These are phyloP conservation scores for Clupea harengus DNA, from an alignment of 2,113 vertebrate species.

Conservation along the genomic window DNA sequence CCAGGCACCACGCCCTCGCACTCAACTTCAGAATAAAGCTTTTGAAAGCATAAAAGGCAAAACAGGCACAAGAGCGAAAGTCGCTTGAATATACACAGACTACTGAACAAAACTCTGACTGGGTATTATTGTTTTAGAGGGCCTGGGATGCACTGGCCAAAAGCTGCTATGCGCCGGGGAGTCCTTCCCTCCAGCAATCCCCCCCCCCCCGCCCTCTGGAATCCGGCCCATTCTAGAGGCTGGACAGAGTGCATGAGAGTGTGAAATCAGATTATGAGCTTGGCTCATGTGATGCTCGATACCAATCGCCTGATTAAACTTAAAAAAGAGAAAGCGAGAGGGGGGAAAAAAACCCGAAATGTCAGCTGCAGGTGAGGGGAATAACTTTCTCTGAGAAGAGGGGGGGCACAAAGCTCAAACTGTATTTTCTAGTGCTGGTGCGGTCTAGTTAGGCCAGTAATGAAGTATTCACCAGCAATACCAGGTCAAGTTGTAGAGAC, in stretches of 20 bases:
- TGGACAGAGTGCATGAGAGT: constrained; percentile 63
- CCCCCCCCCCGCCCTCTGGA: constrained; percentile 47
- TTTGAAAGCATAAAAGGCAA: constrained; percentile 49
- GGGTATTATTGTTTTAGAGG: not conserved
- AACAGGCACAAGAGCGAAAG: constrained; percentile 31
- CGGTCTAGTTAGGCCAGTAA: not conserved
- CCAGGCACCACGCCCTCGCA: constrained; percentile 55
- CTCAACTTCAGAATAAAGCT: constrained; percentile 50
- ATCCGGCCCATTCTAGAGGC: constrained; percentile 53
- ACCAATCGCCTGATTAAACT: constrained; percentile 69
- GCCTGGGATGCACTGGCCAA: not conserved
- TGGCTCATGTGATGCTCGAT: constrained; percentile 69
- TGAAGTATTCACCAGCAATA: not conserved
- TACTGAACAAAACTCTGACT: not conserved
- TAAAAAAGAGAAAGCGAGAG: not conserved
- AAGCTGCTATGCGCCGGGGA: not conserved
- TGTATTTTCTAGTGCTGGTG: not conserved
- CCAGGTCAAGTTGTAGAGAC: not conserved
- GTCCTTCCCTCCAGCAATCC: constrained; percentile 34
- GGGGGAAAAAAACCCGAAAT: not conserved
- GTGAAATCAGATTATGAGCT: constrained; percentile 74
- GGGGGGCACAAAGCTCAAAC: not conserved
- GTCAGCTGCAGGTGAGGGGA: not conserved
- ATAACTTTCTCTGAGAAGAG: not conserved
- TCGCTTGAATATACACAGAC: constrained; percentile 23